phyloP scores from a whole-genome alignment of 2,113 vertebrate genomes.

The Theristicus caerulescens region DNA sequence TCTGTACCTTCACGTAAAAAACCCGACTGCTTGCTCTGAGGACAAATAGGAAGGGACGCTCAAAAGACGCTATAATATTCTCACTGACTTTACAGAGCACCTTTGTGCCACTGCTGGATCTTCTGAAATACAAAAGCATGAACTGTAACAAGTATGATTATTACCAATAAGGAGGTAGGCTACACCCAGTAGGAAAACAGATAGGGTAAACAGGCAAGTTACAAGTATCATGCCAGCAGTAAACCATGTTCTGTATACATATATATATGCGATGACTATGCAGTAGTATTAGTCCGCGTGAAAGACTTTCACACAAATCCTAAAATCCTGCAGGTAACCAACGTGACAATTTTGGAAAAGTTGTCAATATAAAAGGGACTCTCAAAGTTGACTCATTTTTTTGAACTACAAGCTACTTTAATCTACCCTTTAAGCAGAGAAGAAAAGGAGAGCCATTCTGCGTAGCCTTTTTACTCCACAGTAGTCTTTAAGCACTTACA shows the following conservation, averaged over 20 bases:
- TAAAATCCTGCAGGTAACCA: not conserved
- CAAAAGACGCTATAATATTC: not conserved
- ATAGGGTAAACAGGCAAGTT: not conserved
- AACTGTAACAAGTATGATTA: not conserved
- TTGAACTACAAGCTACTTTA: not conserved
- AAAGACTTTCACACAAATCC: not conserved
- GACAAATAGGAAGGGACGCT: not conserved
- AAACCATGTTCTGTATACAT: rapidly evolving
- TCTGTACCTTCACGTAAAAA: not conserved
- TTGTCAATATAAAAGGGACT: not conserved
- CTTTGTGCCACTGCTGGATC: not conserved
- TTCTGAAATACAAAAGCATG: not conserved
- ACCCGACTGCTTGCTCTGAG: not conserved
- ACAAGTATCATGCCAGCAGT: not conserved
- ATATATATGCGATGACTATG: rapidly evolving
- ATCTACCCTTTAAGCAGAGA: not conserved
- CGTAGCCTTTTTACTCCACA: not conserved
- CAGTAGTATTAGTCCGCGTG: not conserved
- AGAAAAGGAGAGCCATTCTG: not conserved
- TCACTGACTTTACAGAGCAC: not conserved
- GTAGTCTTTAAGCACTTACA: not conserved
- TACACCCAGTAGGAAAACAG: not conserved
- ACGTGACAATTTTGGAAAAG: not conserved
- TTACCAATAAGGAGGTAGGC: not conserved
- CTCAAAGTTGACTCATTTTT: not conserved